Evolutionary conservation across 1,140 invertebrate species (phyloP).

Genomic region (Drosophila suzukii): DNA sequence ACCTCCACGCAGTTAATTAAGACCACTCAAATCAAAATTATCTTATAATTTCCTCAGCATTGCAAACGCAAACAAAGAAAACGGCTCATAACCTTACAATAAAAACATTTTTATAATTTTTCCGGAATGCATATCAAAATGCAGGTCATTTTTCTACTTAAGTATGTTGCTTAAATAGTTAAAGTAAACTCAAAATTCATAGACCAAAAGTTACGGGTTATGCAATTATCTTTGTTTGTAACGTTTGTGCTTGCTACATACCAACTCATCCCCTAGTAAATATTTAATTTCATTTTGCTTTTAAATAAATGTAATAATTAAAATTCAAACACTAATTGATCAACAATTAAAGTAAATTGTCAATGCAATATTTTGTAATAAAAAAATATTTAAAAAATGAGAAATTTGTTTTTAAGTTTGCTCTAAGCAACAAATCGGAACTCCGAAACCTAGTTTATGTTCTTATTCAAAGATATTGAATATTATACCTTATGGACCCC

Average conservation of each 20-base stretch:
- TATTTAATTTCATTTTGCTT: slow-evolving; percentile 50
- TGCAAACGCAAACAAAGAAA: slow-evolving; percentile 12
- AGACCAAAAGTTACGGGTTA: slow-evolving; percentile 7
- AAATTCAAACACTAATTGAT: slow-evolving; percentile 53
- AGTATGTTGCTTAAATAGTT: slow-evolving; percentile 56
- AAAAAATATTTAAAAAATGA: slow-evolving; percentile 52
- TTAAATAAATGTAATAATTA: slow-evolving; percentile 51
- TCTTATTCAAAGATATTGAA: no score
- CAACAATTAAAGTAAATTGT: slow-evolving; percentile 62
- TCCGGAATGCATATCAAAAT: slow-evolving; percentile 1
- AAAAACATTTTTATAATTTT: slow-evolving; percentile 4
- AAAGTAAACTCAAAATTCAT: slow-evolving; percentile 50
- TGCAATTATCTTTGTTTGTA: slow-evolving; percentile 27
- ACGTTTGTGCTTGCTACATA: slow-evolving; percentile 21
- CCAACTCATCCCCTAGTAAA: slow-evolving; percentile 63
- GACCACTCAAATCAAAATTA: slow-evolving; percentile 71
- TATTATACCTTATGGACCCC: not conserved
- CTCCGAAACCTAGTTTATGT: not conserved
- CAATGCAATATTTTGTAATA: slow-evolving; percentile 81
- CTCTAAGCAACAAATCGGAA: not conserved
- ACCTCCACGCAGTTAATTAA: slow-evolving; percentile 53
- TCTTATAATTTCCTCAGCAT: slow-evolving; percentile 48
- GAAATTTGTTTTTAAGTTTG: not conserved
- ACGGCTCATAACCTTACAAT: not conserved
- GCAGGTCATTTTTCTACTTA: slow-evolving; percentile 60